These are phyloP conservation scores for Phlogophora meticulosa DNA, from an alignment of 2,888 invertebrate species.

Conservation along the genomic window DNA sequence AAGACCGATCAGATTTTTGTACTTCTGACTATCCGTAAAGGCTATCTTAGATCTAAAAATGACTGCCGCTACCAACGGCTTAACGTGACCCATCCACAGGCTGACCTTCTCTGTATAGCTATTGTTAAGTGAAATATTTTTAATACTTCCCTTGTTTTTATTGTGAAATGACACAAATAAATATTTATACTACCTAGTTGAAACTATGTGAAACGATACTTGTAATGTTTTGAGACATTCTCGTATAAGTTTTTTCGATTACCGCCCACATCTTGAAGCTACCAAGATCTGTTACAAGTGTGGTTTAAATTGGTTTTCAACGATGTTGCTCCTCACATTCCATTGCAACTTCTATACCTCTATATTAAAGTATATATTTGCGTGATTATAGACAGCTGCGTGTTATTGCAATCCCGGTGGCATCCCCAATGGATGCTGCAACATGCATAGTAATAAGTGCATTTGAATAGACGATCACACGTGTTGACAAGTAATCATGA, in stretches of 20 bases:
- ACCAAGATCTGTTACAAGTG: constrained; percentile 49
- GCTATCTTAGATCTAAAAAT: too few species aligned
- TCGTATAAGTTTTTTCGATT: constrained; percentile 30
- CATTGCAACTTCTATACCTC: constrained; percentile 17
- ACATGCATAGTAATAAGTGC: constrained; percentile 54
- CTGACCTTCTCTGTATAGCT: too few species aligned
- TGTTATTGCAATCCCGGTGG: constrained; percentile 48
- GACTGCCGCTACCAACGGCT: too few species aligned
- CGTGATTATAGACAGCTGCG: constrained; percentile 49
- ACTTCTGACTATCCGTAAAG: too few species aligned
- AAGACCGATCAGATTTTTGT: too few species aligned
- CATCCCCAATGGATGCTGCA: constrained; percentile 45
- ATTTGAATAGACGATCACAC: constrained; percentile 61
- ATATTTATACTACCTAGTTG: too few species aligned
- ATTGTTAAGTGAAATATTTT: too few species aligned
- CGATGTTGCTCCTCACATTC: constrained; percentile 31
- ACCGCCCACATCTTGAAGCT: constrained; percentile 32
- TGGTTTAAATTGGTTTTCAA: constrained; percentile 55
- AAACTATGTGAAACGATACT: not conserved
- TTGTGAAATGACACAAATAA: too few species aligned
- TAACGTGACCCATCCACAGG: too few species aligned
- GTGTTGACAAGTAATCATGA: constrained; percentile 59
- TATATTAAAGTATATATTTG: constrained; percentile 44
- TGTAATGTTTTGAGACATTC: constrained; percentile 27
- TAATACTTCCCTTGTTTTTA: too few species aligned